Conservation (phyloP, 2,113 vertebrate genomes). For the Epinephelus lanceolatus region DNA sequence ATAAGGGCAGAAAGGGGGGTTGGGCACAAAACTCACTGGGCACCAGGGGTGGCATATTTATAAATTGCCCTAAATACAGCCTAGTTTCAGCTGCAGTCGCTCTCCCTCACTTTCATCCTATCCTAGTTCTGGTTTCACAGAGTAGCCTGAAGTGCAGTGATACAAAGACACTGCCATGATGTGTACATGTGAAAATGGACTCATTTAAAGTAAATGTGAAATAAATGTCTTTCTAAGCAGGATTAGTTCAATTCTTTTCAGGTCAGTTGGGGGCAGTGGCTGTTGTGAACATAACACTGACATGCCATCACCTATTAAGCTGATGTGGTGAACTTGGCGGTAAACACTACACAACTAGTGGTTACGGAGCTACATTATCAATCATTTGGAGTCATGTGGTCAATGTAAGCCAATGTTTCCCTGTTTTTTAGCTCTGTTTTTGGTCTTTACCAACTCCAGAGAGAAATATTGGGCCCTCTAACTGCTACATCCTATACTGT, state of each 20-base stretch:
- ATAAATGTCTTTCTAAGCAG: not conserved
- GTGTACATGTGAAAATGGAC: not conserved
- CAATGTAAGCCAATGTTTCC: not conserved
- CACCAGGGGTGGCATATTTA: conserved; percentile 82
- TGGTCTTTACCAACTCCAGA: not conserved
- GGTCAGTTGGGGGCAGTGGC: not conserved
- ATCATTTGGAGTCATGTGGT: not conserved
- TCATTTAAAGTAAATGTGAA: not conserved
- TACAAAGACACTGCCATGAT: not conserved
- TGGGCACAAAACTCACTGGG: conserved; percentile 68
- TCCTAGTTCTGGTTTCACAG: conserved; percentile 76
- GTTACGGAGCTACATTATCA: not conserved
- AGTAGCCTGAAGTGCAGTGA: conserved; percentile 21
- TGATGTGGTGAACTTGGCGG: not conserved
- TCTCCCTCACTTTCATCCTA: conserved; percentile 77
- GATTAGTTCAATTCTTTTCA: not conserved
- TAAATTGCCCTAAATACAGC: conserved; percentile 86
- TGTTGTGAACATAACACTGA: not conserved
- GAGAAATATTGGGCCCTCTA: not conserved
- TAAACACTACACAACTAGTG: not conserved
- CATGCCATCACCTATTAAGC: too few species aligned
- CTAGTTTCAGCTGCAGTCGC: conserved; percentile 60
- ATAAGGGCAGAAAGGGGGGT: conserved; percentile 68
- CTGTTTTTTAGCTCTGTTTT: not conserved
- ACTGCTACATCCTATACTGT: not conserved